Evolutionary conservation across 2,113 vertebrate species (phyloP).

Genomic region (Aplodontia rufa): DNA sequence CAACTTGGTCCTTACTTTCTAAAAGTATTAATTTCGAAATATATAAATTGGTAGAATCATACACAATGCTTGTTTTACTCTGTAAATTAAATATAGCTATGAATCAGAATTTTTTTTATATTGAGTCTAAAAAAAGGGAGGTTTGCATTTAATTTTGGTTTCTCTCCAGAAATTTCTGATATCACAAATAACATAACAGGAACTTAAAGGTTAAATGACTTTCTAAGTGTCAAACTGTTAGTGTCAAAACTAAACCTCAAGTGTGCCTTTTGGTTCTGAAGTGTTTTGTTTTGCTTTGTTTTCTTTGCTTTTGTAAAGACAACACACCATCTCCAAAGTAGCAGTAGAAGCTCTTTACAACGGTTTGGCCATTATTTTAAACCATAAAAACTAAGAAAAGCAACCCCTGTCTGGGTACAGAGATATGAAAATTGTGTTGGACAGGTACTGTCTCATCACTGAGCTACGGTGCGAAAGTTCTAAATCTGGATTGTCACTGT

Average conservation of each 20-base stretch:
- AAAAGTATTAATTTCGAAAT: slow-evolving; percentile 29
- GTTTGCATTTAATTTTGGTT: neutral
- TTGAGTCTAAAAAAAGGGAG: neutral
- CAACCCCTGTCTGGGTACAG: neutral
- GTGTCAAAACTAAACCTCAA: slow-evolving; percentile 53
- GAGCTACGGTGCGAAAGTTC: slow-evolving; percentile 31
- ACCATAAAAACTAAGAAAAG: slow-evolving; percentile 45
- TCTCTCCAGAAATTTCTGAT: neutral
- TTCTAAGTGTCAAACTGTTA: slow-evolving; percentile 51
- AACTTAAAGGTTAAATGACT: slow-evolving; percentile 45
- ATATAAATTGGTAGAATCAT: neutral
- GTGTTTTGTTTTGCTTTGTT: neutral
- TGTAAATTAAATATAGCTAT: neutral
- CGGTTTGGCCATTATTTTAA: slow-evolving; percentile 28
- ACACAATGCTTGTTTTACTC: neutral
- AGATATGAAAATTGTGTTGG: slow-evolving; percentile 65
- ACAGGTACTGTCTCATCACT: slow-evolving; percentile 30
- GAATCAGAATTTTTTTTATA: neutral
- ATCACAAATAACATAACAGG: slow-evolving; percentile 11
- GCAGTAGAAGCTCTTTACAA: slow-evolving; percentile 18
- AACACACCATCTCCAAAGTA: slow-evolving; percentile 31
- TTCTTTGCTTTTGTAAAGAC: too few relatives aligned
- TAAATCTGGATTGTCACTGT: slow-evolving; percentile 56
- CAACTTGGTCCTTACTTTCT: neutral
- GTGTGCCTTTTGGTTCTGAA: slow-evolving; percentile 2